Conservation (phyloP, 2,797 vertebrate species). For the Natrix natrix region DNA sequence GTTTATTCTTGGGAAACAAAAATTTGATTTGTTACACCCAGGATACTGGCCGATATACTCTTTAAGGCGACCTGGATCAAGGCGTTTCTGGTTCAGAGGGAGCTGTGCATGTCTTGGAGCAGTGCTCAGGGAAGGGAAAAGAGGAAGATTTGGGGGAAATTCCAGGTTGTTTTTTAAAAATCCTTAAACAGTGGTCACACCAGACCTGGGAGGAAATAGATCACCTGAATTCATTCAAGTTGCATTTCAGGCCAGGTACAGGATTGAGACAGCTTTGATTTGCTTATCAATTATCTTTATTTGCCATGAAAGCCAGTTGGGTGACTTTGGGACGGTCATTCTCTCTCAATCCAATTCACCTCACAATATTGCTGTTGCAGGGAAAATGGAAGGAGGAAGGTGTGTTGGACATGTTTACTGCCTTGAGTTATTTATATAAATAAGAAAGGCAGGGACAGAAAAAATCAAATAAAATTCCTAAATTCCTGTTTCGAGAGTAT, state of each 20-base stretch:
- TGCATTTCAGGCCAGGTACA: background rate
- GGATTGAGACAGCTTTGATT: background rate
- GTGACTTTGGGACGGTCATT: background rate
- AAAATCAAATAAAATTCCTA: background rate
- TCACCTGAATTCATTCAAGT: background rate
- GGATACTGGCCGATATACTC: background rate
- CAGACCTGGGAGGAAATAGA: background rate
- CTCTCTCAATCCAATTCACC: background rate
- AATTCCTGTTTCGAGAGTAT: background rate
- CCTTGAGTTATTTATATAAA: background rate
- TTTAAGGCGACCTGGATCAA: background rate
- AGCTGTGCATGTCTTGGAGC: background rate
- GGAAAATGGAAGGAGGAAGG: background rate
- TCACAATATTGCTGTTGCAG: background rate
- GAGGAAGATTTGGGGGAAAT: background rate
- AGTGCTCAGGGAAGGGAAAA: background rate
- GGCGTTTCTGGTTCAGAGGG: background rate
- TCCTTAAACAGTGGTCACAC: background rate
- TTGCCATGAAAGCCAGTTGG: background rate
- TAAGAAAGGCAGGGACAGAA: background rate
- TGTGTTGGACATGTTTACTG: background rate
- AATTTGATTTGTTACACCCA: background rate
- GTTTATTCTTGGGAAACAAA: background rate
- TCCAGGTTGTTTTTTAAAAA: too few relatives aligned
- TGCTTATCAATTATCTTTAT: background rate